Percentiles rank a stretch among this genome's conserved stretches.
phyloP scores from a whole-genome alignment of 92 coral and sea anemone genomes.

The Umimayanthus chanpuru region DNA sequence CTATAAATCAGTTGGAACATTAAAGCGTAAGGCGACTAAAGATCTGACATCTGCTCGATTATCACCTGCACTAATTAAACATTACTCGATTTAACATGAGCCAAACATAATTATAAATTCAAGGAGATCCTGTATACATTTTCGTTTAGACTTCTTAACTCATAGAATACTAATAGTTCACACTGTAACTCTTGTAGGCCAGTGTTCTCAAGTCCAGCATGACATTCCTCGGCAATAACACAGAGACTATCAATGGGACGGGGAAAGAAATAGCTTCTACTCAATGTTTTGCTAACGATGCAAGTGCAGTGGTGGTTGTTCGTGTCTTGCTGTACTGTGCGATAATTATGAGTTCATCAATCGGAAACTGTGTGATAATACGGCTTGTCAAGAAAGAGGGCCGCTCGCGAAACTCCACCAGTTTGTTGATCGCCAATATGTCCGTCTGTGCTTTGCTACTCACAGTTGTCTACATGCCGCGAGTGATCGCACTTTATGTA shows the following conservation, averaged over 20 bases:
- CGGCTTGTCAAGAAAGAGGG: conserved; percentile 45
- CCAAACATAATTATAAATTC: background rate
- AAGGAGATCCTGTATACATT: background rate
- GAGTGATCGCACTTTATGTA: conserved; percentile 48
- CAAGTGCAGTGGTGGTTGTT: conserved; percentile 1
- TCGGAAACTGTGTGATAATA: conserved; percentile 61
- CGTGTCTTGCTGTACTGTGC: conserved; percentile 54
- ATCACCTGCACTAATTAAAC: conserved; percentile 21
- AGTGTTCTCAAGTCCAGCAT: background rate
- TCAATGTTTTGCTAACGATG: background rate
- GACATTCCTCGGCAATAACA: background rate
- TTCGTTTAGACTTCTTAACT: background rate
- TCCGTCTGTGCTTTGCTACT: conserved; percentile 57
- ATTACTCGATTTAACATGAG: background rate
- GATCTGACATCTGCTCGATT: background rate
- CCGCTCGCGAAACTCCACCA: conserved; percentile 53
- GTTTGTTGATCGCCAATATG: conserved; percentile 65
- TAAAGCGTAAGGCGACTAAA: background rate
- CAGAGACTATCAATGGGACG: background rate
- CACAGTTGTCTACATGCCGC: conserved; percentile 69
- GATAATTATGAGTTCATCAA: conserved; percentile 53
- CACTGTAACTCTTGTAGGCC: background rate
- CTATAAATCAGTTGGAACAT: too few relatives aligned
- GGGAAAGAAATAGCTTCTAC: background rate
- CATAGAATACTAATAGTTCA: background rate